Percentiles rank a stretch among this genome's conserved stretches.
Conservation (phyloP, 1,140 invertebrate species). For the Scaptomyza pallida region DNA sequence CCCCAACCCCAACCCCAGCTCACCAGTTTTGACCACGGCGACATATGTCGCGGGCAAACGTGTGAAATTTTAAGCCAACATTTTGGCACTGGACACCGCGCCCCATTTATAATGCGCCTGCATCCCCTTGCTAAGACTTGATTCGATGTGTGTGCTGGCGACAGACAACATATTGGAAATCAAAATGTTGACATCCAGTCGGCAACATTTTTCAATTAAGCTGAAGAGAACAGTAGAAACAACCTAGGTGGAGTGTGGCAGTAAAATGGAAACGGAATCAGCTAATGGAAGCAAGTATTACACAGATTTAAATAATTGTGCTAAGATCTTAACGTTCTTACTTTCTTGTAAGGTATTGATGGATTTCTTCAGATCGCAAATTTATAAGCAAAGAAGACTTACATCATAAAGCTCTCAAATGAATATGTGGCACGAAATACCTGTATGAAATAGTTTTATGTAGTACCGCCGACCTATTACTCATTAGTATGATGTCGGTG, state of each 20-base stretch:
- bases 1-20: neutral
- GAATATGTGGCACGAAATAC: too few relatives aligned
- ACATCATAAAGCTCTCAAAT: too few relatives aligned
- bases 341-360: too few relatives aligned
- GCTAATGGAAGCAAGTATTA: neutral
- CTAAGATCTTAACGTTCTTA: too few relatives aligned
- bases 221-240: conserved; percentile 26
- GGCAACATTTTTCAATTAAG: conserved; percentile 77
- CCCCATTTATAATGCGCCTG: conserved; percentile 56
- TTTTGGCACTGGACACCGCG: conserved; percentile 31
- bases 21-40: conserved; percentile 15
- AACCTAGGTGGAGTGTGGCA: conserved; percentile 13
- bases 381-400: too few relatives aligned
- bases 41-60: conserved; percentile 73
- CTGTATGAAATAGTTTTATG: too few relatives aligned
- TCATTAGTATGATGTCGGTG: too few relatives aligned
- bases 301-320: neutral
- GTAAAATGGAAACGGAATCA: neutral
- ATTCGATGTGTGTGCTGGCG: conserved; percentile 20
- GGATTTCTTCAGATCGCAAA: too few relatives aligned
- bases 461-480: too few relatives aligned
- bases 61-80: conserved; percentile 75
- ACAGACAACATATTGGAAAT: conserved; percentile 75
- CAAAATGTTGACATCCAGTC: conserved; percentile 76
- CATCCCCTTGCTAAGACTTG: neutral